Base-by-base conservation (phyloP, 2,888 invertebrate genomes). In the Diachrysia chrysitis region DNA sequence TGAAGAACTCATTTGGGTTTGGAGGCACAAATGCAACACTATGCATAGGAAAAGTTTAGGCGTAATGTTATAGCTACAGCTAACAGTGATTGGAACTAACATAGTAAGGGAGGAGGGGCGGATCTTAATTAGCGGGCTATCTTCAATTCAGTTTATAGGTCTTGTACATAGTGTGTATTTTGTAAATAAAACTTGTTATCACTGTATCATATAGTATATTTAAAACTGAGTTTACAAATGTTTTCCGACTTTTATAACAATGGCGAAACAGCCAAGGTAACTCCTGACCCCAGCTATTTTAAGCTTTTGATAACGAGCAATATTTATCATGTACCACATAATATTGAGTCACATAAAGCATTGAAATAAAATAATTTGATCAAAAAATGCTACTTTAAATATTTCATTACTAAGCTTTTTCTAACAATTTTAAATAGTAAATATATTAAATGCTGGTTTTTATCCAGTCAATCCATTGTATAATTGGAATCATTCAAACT, bases 1-100 rank as follows among this genome's bases (percentile, higher is more conserved):
- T 99, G 60, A 99, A 98, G 91, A 99, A 99, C 94, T 99, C 99
- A 0, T 99, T 99, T 96, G 99, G 99, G 6, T 99, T 99, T 96
- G 99, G 99, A 64, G 99, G 99, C 54, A 99, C 99, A 3, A 99
- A 99, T 96, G 99, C 99, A 25, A 97, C 97, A 66, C 94, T 99
- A 51, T 98, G 98, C 91, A 95, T 96, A 82, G 93, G 95, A 63
- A 88, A 93, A 81, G 65, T 90, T 68, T 84, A 65, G n/a, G 12
- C 14, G 25, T 35, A 5, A 17, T 19, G 17, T n/a, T 17, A 55
- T 35, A n/a, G 32, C n/a, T 7, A 25, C 7, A 53, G 12, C 21
- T 16, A 23, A 54, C n/a, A n/a, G 32, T 25, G 9, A 29, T 53
- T 21, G 29, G 14, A 10, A 55, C 32, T 32, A 16, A 55, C 9